Evolutionary conservation across 2,888 invertebrate species (phyloP), one percentile per base, ranked within the genome.

Genomic region (Iphiclides podalirius): DNA sequence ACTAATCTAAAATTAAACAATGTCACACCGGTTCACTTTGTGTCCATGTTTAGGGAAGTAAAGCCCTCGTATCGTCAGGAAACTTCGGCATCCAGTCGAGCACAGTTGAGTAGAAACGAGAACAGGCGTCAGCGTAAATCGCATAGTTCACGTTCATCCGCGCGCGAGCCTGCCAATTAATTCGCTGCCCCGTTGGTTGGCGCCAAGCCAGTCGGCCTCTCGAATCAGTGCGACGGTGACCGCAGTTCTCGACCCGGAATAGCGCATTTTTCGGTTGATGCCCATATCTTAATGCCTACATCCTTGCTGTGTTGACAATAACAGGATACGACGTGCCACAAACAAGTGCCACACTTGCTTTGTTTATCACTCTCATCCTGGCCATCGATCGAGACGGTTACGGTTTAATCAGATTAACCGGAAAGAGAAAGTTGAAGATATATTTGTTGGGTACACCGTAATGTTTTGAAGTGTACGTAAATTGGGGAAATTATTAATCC

Each of bases 91-190:
- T 13, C 42, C 7, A 34, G 17, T 20, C 34, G 16, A 34, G 12
- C 16, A 17, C 20, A 34, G 33, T 13, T 20, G 12, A 26, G 26
- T 20, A 20, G 20, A 20, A 16, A 23, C 35, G 26, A 23, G 15
- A 47, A 46, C 50, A 41, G 42, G 48, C 53, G 56, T 51, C 52
- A 51, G 45, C 42, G 55, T 52, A 58, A 62, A 57, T 58, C 61
- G 64, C 66, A 63, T 65, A 66, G 60, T 48, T n/a, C n/a, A 55
- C 59, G 54, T 62, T 70, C 63, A 64, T 64, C 60, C 53, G 53
- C 58, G n/a, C n/a, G n/a, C 64, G 65, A 66, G 61, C 61, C 56
- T 58, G 59, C 64, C 66, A 73, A 71, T 74, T 72, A 70, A 63
- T 66, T 55, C 51, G 47, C 60, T 54, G 58, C 56, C 60, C 35